These are phyloP conservation scores for Phocides pigmalion DNA, from an alignment of 1,140 invertebrate genomes.

Conservation along the genomic window DNA sequence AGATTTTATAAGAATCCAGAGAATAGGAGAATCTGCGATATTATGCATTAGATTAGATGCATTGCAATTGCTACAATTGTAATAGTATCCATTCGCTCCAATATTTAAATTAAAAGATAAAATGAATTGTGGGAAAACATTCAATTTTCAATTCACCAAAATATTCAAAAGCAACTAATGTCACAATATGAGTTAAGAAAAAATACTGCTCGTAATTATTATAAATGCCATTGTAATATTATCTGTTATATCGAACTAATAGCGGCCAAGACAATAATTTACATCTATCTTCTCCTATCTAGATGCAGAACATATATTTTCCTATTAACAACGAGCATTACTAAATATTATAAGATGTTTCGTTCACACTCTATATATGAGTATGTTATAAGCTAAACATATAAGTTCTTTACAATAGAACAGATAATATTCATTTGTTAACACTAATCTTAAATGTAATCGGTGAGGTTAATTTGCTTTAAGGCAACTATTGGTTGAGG, in stretches of 20 bases:
- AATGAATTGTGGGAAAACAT: too few species aligned
- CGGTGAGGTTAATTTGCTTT: slow-evolving; percentile 18
- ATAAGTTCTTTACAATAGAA: slow-evolving; percentile 7
- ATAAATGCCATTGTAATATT: slow-evolving; percentile 22
- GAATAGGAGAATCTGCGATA: too few species aligned
- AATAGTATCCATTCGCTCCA: too few species aligned
- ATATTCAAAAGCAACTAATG: neutral
- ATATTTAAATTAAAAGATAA: too few species aligned
- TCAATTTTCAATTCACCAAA: too few species aligned
- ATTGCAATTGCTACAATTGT: too few species aligned
- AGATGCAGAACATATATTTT: slow-evolving; percentile 1
- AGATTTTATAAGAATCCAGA: too few species aligned
- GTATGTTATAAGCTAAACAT: slow-evolving; percentile 9
- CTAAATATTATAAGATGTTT: slow-evolving; percentile 4
- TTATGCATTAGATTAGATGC: too few species aligned
- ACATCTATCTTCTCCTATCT: slow-evolving; percentile 5
- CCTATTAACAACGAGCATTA: slow-evolving; percentile 4
- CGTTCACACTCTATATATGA: neutral
- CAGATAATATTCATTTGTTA: slow-evolving; percentile 7
- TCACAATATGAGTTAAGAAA: slow-evolving; percentile 6
- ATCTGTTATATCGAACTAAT: slow-evolving; percentile 1
- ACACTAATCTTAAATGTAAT: slow-evolving; percentile 21
- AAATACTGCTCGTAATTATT: slow-evolving; percentile 19
- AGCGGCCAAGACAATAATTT: slow-evolving; percentile 13
- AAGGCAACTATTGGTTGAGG: slow-evolving; percentile 12